Conservation (phyloP, 2,797 vertebrate species). For the Poecilia gillii region DNA sequence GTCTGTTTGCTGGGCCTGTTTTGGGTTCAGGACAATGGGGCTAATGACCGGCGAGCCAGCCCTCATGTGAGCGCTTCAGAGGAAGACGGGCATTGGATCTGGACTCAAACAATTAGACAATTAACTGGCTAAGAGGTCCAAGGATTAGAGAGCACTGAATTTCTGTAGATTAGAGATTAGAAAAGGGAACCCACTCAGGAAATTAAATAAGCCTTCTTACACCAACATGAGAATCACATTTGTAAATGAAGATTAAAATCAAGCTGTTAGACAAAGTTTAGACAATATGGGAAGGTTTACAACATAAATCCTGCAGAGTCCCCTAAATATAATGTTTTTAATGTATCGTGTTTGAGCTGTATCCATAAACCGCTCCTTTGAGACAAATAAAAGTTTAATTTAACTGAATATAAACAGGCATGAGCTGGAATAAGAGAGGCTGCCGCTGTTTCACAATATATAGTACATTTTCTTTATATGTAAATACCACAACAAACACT, state of each 20-base stretch:
- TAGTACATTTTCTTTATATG: neutral
- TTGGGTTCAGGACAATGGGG: constrained; percentile 42
- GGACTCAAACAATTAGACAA: constrained; percentile 77
- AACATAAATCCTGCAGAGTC: neutral
- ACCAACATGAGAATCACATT: constrained; percentile 44
- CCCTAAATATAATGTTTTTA: neutral
- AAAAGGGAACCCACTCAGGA: constrained; percentile 54
- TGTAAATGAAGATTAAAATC: constrained; percentile 29
- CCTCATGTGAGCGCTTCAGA: constrained; percentile 36
- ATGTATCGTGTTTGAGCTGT: too few species aligned
- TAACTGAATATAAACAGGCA: neutral
- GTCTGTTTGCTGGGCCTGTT: constrained; percentile 36
- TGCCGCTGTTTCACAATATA: neutral
- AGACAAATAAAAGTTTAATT: too few species aligned
- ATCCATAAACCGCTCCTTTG: too few species aligned
- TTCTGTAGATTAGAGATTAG: constrained; percentile 76
- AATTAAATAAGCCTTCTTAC: constrained; percentile 59
- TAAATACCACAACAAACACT: neutral
- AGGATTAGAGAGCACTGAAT: constrained; percentile 66
- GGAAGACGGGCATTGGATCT: constrained; percentile 43
- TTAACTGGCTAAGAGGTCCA: constrained; percentile 69
- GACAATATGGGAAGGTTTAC: constrained; percentile 4
- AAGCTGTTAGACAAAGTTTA: neutral
- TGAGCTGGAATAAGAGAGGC: neutral
- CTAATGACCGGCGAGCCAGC: constrained; percentile 42